These are phyloP conservation scores for Microcebus griseorufus DNA, from an alignment of 2,113 vertebrate species.

Conservation along the genomic window DNA sequence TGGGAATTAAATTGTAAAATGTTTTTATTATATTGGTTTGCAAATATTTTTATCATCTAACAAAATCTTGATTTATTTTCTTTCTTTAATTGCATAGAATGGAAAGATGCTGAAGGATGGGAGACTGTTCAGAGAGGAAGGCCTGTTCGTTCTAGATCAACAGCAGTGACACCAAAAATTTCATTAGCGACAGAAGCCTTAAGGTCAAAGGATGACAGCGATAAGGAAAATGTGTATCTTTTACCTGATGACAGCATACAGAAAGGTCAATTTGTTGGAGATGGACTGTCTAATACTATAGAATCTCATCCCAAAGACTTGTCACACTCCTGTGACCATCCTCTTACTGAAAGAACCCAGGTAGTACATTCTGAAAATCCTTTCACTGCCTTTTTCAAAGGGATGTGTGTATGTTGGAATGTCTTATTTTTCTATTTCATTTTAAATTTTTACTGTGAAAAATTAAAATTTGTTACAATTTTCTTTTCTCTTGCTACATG, in stretches of 20 bases:
- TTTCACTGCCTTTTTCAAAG: not conserved
- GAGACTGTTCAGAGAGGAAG: slow-evolving; percentile 97
- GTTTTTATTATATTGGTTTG: slow-evolving; percentile 13
- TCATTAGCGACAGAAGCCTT: slow-evolving; percentile 81
- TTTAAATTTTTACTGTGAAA: not conserved
- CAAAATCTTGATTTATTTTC: slow-evolving; percentile 19
- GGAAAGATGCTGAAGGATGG: slow-evolving; percentile 96
- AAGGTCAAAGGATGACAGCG: slow-evolving; percentile 87
- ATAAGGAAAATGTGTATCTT: slow-evolving; percentile 86
- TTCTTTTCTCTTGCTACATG: not conserved
- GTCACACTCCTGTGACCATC: slow-evolving; percentile 65
- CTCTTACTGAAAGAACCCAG: slow-evolving; percentile 80
- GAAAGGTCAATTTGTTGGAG: slow-evolving; percentile 56
- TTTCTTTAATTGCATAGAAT: slow-evolving; percentile 82
- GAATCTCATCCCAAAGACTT: slow-evolving; percentile 75
- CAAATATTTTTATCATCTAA: slow-evolving; percentile 15
- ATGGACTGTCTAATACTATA: not conserved
- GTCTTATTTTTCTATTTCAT: not conserved
- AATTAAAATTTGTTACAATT: not conserved
- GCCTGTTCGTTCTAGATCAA: slow-evolving; percentile 92
- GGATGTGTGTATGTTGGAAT: not conserved
- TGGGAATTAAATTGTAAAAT: slow-evolving; percentile 18
- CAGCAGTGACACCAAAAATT: slow-evolving; percentile 87
- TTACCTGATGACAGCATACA: slow-evolving; percentile 67
- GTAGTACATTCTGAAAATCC: slow-evolving; percentile 63